Base-by-base conservation (phyloP, 2,797 vertebrate species). In the Thamnophis elegans region DNA sequence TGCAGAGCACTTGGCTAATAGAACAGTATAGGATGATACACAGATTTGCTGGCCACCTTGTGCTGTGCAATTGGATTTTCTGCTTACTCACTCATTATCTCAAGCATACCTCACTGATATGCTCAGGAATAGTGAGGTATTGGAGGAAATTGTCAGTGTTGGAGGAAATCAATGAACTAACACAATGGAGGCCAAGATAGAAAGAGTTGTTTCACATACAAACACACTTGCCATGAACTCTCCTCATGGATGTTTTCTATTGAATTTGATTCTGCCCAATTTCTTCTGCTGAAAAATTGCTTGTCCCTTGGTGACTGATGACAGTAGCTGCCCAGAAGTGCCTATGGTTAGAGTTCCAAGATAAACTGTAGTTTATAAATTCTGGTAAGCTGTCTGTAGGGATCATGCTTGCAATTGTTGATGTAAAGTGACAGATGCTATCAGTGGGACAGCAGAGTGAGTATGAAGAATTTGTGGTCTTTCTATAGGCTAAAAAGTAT, bases 1-100 rank as follows among this genome's bases (percentile, higher is more conserved):
- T 51, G 59, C 78, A 91, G 93, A 95, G 87, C 89, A 90, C 54
- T 90, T 90, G 91, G 51, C 91, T 95, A 96, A 92, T 91, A 93
- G 73, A 91, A 94, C 92, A 16, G 47, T 93, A 91, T 18, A 73
- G 91, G 89, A 95, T 92, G 87, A 95, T 92, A 97, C 92, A 47
- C 20, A 90, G 92, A 92, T 90, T 96, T 94, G 94, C 93, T 96
- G 87, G 26, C 85, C 92, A 94, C 95, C 92, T 93, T 96, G 54
- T 97, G 73, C 90, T 96, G 96, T 95, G 95, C 96, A 95, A 28
- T 86, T 97, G 97, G 92, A 97, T 97, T 96, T 96, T 96, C 95
- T 97, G 96, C 96, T 97, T 97, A 97, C 95, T 96, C 95, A 96
- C 94, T 96, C 96, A 4, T 97, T 96, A 94, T 97, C 93, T 92